Base-by-base conservation (phyloP, 2,113 vertebrate species). In the Thunnus maccoyii region DNA sequence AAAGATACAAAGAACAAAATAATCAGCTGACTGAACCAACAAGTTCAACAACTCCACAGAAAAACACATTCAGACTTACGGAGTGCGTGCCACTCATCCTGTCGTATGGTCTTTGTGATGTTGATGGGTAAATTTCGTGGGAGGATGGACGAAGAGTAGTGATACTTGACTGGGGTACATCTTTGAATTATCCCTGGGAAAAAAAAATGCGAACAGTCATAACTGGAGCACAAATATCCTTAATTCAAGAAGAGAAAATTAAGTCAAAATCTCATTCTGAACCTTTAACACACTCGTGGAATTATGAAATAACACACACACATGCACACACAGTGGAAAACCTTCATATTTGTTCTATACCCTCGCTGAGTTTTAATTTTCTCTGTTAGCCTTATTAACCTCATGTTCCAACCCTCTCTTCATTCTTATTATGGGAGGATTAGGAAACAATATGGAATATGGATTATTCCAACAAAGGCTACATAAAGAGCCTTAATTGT, bases 21-120 rank as follows among this genome's bases (percentile, higher is more conserved):
- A 4, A 51, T n/a, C 3, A 22, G 25, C 12, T n/a, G 41, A 20
- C 32, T 41, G n/a, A 32, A 44, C 18, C 8, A 25, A 63, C 8
- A 32, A 47, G 25, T 73, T 6, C 5, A 32, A 54, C 14, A 55
- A 41, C 15, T 57, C 16, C 8, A 68, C 12, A 57, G 27, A 62
- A n/a, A 56, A 62, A 55, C 1, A 18, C 17, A 17, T 44, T 70
- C 2, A 82, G 82, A 97, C 97, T 98, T 93, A 98, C 97, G 97
- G 62, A 98, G 96, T 0, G 97, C 96, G 0, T 97, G 97, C 97
- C 97, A 97, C 83, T 98, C 97, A 15, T 98, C 97, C 91, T 97
- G 97, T 13, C 97, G 96, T 89, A 98, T 98, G 83, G 96, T 97
- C 94, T 97, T 97, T 50, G 96, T 97, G 90, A 97, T 95, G 91